phyloP scores from a whole-genome alignment of 2,888 invertebrate species.

The Zaprionus obscuricornis region DNA sequence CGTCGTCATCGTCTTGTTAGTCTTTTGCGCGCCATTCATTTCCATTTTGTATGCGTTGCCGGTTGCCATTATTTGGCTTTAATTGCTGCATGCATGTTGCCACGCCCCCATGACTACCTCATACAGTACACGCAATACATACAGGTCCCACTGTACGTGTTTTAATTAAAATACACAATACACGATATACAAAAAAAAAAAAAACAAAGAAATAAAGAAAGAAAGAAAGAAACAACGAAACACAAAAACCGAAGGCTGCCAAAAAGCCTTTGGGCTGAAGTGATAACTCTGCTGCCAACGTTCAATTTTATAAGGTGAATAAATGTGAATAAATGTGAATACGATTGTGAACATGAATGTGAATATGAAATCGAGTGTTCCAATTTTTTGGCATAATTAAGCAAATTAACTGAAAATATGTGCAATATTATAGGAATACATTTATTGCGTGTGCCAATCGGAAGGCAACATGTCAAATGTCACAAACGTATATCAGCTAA shows the following conservation, averaged over 20 bases:
- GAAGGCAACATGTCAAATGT: conserved; percentile 72
- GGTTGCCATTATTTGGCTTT: conserved; percentile 75
- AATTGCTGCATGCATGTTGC: conserved; percentile 70
- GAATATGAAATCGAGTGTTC: background rate
- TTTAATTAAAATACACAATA: conserved; percentile 71
- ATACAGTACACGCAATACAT: background rate
- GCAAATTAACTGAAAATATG: conserved; percentile 65
- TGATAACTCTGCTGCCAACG: conserved; percentile 58
- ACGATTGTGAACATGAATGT: conserved; percentile 8
- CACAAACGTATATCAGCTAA: conserved; percentile 54
- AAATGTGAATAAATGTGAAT: conserved; percentile 7
- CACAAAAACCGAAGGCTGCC: conserved; percentile 5
- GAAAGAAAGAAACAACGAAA: background rate
- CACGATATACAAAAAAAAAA: background rate
- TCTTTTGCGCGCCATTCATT: conserved; percentile 66
- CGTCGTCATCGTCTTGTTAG: conserved; percentile 68
- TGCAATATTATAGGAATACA: conserved; percentile 25
- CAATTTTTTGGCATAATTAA: conserved; percentile 50
- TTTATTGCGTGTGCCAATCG: conserved; percentile 67
- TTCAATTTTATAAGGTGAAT: conserved; percentile 56
- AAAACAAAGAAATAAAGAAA: conserved; percentile 7
- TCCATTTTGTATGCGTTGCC: conserved; percentile 75
- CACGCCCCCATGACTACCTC: background rate
- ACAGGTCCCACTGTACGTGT: conserved; percentile 52
- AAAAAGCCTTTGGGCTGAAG: conserved; percentile 27